Percentiles rank a stretch among this genome's conserved stretches.
phyloP scores from a whole-genome alignment of 2,888 invertebrate species.

The Noctua janthina region DNA sequence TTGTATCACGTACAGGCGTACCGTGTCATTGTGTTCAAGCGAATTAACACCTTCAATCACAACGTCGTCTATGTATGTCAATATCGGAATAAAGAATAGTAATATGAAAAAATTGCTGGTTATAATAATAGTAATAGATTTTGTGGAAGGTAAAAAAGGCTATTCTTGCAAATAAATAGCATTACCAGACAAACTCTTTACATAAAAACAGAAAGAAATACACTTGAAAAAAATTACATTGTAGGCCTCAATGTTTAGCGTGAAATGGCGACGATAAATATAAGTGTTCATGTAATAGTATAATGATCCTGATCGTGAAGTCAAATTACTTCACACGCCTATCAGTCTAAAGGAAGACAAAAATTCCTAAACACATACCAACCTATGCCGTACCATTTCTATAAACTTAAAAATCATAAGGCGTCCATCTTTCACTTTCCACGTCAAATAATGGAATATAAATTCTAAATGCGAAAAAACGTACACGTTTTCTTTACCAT shows the following conservation, averaged over 20 bases:
- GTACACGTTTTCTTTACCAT: slow-evolving; percentile 66
- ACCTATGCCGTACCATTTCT: slow-evolving; percentile 42
- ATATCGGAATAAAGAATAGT: slow-evolving; percentile 38
- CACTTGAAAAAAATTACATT: background rate
- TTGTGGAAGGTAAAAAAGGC: background rate
- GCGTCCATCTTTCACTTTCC: slow-evolving; percentile 70
- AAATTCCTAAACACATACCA: slow-evolving; percentile 33
- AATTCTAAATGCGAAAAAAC: slow-evolving; percentile 63
- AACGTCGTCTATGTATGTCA: slow-evolving; percentile 49
- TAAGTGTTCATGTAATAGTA: background rate
- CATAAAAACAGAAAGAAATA: background rate
- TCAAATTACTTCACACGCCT: slow-evolving; percentile 27
- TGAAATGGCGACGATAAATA: background rate
- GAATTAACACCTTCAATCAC: slow-evolving; percentile 67
- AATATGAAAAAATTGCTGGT: slow-evolving; percentile 14
- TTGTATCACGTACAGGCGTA: slow-evolving; percentile 64
- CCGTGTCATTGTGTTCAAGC: slow-evolving; percentile 63
- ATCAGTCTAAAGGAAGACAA: background rate
- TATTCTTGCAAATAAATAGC: background rate
- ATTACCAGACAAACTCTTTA: background rate
- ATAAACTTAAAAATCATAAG: slow-evolving; percentile 53
- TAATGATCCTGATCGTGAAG: background rate
- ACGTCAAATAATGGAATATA: slow-evolving; percentile 64
- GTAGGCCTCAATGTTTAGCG: too few species aligned
- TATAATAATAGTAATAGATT: background rate